These are phyloP conservation scores for Zaprionus lineosus DNA, from an alignment of 2,888 invertebrate genomes.

Conservation along the genomic window DNA sequence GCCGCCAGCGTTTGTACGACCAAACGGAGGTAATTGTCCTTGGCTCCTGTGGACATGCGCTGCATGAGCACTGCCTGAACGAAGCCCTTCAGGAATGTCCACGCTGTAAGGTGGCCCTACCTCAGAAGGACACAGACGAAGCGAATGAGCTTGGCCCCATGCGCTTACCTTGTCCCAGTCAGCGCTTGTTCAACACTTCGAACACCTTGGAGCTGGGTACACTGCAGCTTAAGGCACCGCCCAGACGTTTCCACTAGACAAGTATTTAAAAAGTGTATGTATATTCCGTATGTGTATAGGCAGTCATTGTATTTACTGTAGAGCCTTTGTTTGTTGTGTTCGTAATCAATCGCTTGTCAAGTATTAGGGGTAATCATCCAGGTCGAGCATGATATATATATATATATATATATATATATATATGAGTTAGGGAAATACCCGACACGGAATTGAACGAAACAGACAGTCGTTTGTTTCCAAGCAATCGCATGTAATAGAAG, in stretches of 20 bases:
- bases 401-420: not conserved
- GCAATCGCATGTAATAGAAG: not conserved
- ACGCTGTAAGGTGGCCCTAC: conserved; percentile 60
- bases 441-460: not conserved
- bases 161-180: conserved; percentile 74
- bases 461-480: not conserved
- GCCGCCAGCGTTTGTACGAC: conserved; percentile 80
- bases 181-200: conserved; percentile 43
- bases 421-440: not conserved
- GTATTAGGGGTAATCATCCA: conserved; percentile 32
- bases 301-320: conserved; percentile 20
- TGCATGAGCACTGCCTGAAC: conserved; percentile 80
- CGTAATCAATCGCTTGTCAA: conserved; percentile 40
- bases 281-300: conserved; percentile 24
- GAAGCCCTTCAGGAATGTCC: conserved; percentile 73
- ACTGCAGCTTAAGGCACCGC: conserved; percentile 81
- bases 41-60: conserved; percentile 81
- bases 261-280: conserved; percentile 3
- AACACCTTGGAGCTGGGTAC: conserved; percentile 60
- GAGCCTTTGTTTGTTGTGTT: conserved; percentile 30
- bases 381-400: not conserved
- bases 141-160: conserved; percentile 58
- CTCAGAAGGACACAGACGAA: conserved; percentile 30
- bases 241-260: conserved; percentile 78
- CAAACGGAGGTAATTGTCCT: conserved; percentile 75